These are phyloP conservation scores for Myotis myotis DNA, from an alignment of 2,797 vertebrate genomes.

Conservation along the genomic window DNA sequence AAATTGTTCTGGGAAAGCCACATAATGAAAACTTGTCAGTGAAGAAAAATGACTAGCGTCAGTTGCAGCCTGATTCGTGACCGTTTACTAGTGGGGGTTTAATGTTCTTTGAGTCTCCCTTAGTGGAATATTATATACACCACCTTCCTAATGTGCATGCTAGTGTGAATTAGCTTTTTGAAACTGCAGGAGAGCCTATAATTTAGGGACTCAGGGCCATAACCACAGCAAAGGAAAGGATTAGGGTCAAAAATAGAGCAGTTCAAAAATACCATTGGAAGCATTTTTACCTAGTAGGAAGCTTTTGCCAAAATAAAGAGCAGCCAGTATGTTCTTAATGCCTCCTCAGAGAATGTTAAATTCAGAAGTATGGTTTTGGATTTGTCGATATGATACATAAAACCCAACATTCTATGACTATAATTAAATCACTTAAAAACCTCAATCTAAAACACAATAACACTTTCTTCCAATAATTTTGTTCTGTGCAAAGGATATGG, in stretches of 20 bases:
- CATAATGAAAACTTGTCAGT: constrained; percentile 78
- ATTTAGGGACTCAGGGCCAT: constrained; percentile 62
- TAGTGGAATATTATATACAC: constrained; percentile 60
- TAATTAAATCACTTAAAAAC: constrained; percentile 63
- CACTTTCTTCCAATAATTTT: constrained; percentile 14
- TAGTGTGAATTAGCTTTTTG: constrained; percentile 54
- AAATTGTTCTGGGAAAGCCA: constrained; percentile 76
- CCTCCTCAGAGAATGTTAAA: constrained; percentile 52
- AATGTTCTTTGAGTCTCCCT: constrained; percentile 48
- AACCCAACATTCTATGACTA: constrained; percentile 21
- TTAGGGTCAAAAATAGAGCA: constrained; percentile 69
- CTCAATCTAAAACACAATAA: constrained; percentile 20
- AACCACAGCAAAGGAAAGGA: constrained; percentile 66
- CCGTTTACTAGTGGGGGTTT: constrained; percentile 38
- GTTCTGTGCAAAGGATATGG: neutral
- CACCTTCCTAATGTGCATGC: constrained; percentile 45
- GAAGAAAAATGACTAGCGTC: constrained; percentile 73
- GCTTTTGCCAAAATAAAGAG: constrained; percentile 57
- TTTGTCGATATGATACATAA: constrained; percentile 52
- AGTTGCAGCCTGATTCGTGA: constrained; percentile 46
- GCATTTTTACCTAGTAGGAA: constrained; percentile 42
- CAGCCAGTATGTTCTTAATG: constrained; percentile 12
- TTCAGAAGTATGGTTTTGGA: constrained; percentile 46
- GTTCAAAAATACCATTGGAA: constrained; percentile 60
- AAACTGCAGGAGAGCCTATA: constrained; percentile 62